A percentile compares a stretch with the other conserved stretches of the same genome.
phyloP scores from a whole-genome alignment of 2,797 vertebrate species.

The Oreochromis grahami region DNA sequence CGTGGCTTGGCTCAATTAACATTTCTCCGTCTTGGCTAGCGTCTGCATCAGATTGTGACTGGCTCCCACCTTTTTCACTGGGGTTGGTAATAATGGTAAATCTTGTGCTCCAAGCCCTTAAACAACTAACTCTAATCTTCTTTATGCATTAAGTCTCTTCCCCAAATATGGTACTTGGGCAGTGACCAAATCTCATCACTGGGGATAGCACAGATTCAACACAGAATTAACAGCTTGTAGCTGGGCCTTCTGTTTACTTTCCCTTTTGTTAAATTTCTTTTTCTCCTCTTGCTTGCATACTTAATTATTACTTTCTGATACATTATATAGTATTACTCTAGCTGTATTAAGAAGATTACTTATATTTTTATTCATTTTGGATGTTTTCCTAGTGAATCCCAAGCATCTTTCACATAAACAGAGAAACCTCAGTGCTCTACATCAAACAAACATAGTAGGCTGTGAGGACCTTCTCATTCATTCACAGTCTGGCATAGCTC shows the following conservation, averaged over 20 bases:
- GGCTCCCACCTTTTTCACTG: slow-evolving; percentile 57
- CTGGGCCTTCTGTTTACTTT: background rate
- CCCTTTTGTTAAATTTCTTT: background rate
- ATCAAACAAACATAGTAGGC: slow-evolving; percentile 71
- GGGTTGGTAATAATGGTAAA: slow-evolving; percentile 78
- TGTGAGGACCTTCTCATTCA: slow-evolving; percentile 64
- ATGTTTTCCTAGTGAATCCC: slow-evolving; percentile 22
- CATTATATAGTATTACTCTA: background rate
- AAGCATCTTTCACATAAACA: slow-evolving; percentile 47
- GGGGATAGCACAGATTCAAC: slow-evolving; percentile 24
- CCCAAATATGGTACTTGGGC: slow-evolving; percentile 63
- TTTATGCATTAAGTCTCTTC: slow-evolving; percentile 74
- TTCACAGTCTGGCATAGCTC: slow-evolving; percentile 61
- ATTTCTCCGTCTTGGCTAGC: slow-evolving; percentile 53
- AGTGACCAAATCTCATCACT: slow-evolving; percentile 43
- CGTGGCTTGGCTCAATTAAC: slow-evolving; percentile 65
- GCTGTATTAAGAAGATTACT: background rate
- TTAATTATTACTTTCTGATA: background rate
- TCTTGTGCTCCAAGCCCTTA: slow-evolving; percentile 66
- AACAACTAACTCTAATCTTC: slow-evolving; percentile 83
- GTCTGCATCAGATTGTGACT: slow-evolving; percentile 47
- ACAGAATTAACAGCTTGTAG: slow-evolving; percentile 31
- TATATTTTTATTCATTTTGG: background rate
- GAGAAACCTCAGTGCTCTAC: slow-evolving; percentile 69
- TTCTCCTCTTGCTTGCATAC: background rate